Percentiles rank a stretch among this genome's conserved stretches.
Conservation (phyloP, 2,888 invertebrate species). For the Idaea biselata region DNA sequence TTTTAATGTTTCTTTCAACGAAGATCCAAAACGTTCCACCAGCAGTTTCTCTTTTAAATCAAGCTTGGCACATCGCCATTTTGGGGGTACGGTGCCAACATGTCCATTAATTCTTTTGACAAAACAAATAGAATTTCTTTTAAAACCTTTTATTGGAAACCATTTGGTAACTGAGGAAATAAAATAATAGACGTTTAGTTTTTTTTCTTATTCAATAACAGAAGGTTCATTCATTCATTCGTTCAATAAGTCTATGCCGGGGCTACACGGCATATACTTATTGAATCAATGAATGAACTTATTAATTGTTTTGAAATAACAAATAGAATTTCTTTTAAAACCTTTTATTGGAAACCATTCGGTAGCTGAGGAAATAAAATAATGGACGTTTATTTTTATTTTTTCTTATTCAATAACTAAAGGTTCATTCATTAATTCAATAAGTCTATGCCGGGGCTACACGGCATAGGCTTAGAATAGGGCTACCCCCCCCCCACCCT, state of each 20-base stretch:
- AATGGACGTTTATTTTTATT: too few species aligned
- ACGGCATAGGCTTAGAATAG: too few species aligned
- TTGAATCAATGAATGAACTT: too few species aligned
- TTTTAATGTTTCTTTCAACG: background rate
- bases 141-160: conserved; percentile 1
- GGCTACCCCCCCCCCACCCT: too few species aligned
- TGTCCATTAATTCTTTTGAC: conserved; percentile 12
- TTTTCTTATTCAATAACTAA: too few species aligned
- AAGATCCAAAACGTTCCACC: background rate
- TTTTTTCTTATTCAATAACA: too few species aligned
- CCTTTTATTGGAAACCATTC: background rate
- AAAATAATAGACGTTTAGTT: too few species aligned
- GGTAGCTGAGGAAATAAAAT: background rate
- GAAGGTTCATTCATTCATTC: too few species aligned
- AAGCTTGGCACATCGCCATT: background rate
- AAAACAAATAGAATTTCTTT: conserved; percentile 3
- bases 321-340: conserved; percentile 2
- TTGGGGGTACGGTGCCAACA: conserved; percentile 5
- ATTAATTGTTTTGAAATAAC: conserved; percentile 9
- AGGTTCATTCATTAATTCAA: too few species aligned
- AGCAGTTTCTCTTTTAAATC: background rate
- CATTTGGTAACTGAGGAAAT: background rate
- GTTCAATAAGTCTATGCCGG: too few species aligned
- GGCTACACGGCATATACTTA: too few species aligned
- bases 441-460: too few species aligned